Evolutionary conservation across 2,888 invertebrate species (phyloP).

Genomic region (Lydus trimaculatus): DNA sequence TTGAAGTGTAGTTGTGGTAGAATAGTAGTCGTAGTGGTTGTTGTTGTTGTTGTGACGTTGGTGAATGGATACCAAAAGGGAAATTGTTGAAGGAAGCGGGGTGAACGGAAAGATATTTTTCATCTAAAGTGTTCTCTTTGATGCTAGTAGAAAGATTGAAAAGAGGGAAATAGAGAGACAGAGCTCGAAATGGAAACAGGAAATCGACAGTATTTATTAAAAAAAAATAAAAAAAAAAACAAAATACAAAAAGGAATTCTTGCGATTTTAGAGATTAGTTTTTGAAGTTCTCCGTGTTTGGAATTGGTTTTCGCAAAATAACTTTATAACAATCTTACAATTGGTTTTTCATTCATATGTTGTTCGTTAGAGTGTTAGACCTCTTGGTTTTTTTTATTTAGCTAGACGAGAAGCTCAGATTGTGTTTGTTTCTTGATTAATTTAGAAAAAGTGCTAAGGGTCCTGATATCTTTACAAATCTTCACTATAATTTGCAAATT

Average conservation of each 20-base stretch:
- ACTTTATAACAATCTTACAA: too few relatives aligned
- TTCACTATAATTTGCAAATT: too few relatives aligned
- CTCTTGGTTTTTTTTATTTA: too few relatives aligned
- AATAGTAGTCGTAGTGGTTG: neutral
- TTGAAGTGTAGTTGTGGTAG: neutral
- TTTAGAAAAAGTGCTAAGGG: too few relatives aligned
- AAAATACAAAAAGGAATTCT: neutral
- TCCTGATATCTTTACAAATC: too few relatives aligned
- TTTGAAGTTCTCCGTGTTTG: too few relatives aligned
- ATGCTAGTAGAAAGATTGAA: neutral
- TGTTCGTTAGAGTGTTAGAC: too few relatives aligned
- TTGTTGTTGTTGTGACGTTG: neutral
- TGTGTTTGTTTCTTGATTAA: too few relatives aligned
- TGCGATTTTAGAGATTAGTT: neutral
- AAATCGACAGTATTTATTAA: neutral
- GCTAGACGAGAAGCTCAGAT: too few relatives aligned
- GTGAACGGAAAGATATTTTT: neutral
- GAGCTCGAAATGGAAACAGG: neutral
- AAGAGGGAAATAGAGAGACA: neutral
- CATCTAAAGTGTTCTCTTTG: slow-evolving; percentile 2
- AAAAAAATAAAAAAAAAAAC: neutral
- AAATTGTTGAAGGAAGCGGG: neutral
- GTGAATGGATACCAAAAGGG: neutral
- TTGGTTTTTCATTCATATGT: too few relatives aligned
- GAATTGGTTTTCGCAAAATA: too few relatives aligned